Conservation (phyloP, 1,140 invertebrate genomes). For the Brachionus manjavacas region DNA sequence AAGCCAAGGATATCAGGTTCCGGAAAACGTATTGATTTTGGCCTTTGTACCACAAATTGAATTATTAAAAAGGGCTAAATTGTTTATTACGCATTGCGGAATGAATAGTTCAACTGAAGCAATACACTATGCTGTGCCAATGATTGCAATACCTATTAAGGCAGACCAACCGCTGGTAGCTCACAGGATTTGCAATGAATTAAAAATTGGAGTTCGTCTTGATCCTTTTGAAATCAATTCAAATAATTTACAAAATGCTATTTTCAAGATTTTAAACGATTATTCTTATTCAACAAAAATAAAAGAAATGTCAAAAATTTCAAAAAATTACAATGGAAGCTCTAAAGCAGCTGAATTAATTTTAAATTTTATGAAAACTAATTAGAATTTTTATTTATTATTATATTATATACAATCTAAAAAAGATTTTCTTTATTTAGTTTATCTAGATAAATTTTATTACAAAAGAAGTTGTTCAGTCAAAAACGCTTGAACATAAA, state of each 20-base stretch:
- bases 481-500: neutral
- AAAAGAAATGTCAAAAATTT: neutral
- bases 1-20: neutral
- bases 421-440: neutral
- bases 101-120: constrained; percentile 74
- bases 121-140: constrained; percentile 71
- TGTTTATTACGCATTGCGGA: constrained; percentile 76
- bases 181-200: neutral
- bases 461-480: neutral
- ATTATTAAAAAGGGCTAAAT: constrained; percentile 47
- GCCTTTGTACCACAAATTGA: constrained; percentile 50
- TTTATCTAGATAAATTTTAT: no score
- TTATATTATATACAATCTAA: neutral
- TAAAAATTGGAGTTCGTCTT: neutral
- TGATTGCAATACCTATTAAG: constrained; percentile 66
- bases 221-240: neutral
- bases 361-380: neutral
- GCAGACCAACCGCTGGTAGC: constrained; percentile 50
- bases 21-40: neutral
- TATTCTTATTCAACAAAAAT: neutral
- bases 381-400: neutral
- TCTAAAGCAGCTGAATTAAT: neutral
- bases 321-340: neutral
- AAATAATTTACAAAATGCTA: constrained; percentile 6
- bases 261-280: neutral